phyloP scores from a whole-genome alignment of 2,888 invertebrate species.

The Eulithis prunata region DNA sequence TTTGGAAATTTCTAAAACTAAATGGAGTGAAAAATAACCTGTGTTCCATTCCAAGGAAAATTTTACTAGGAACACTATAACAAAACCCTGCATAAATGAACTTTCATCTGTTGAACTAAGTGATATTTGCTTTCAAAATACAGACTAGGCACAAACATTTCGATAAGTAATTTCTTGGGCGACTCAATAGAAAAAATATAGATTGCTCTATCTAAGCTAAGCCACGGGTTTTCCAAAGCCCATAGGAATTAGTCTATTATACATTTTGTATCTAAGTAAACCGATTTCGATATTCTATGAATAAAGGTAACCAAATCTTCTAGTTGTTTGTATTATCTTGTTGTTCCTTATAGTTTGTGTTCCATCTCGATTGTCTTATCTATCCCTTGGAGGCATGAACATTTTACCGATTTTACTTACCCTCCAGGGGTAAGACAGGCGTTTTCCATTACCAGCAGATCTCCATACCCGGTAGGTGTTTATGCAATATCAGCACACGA shows the following conservation, averaged over 20 bases:
- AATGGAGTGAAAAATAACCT: too few species aligned
- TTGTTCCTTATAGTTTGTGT: slow-evolving; percentile 24
- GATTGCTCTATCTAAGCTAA: neutral
- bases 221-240: neutral
- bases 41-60: too few species aligned
- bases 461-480: slow-evolving; percentile 24
- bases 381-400: slow-evolving; percentile 8
- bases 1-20: neutral
- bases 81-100: too few species aligned
- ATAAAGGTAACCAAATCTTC: slow-evolving; percentile 7
- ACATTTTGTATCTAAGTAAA: neutral
- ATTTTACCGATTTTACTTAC: slow-evolving; percentile 20
- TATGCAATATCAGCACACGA: slow-evolving; percentile 25
- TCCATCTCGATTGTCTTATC: slow-evolving; percentile 13
- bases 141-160: neutral
- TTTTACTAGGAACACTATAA: too few species aligned
- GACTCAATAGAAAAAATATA: neutral
- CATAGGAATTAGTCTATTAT: too few species aligned
- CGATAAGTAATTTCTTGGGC: neutral
- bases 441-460: slow-evolving; percentile 29
- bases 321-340: slow-evolving; percentile 18
- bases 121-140: too few species aligned
- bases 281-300: slow-evolving; percentile 1
- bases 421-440: slow-evolving; percentile 25
- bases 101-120: too few species aligned